Percentiles rank a stretch among this genome's conserved stretches.
Conservation (phyloP, 2,888 invertebrate species). For the Adineta ricciae region DNA sequence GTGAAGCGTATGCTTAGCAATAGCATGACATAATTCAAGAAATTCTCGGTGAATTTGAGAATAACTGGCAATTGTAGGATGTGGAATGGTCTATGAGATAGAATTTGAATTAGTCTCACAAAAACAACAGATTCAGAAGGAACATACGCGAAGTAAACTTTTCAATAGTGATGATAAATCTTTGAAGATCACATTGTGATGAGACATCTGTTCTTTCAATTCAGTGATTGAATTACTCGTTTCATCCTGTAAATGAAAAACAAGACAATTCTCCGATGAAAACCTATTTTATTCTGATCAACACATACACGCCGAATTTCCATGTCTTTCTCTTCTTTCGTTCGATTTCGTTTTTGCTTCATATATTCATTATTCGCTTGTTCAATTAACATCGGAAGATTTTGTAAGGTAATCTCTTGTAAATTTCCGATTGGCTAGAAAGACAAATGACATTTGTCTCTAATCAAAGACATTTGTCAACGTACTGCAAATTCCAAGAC, state of each 20-base stretch:
- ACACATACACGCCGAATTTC: slow-evolving; percentile 4
- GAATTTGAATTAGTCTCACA: background rate
- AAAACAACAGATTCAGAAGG: background rate
- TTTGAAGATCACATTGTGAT: background rate
- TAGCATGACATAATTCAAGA: background rate
- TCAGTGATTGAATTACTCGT: background rate
- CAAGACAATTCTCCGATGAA: too few species aligned
- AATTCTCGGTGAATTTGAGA: background rate
- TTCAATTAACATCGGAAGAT: background rate
- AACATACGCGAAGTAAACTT: background rate
- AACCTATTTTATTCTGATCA: too few species aligned
- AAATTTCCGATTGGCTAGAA: background rate
- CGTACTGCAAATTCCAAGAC: background rate
- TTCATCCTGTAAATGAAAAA: background rate
- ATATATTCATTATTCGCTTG: slow-evolving; percentile 7
- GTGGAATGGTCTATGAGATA: background rate
- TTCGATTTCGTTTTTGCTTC: background rate
- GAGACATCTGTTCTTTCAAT: background rate
- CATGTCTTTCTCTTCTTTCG: background rate
- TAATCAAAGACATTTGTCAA: background rate
- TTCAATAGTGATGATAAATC: background rate
- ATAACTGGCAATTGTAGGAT: background rate
- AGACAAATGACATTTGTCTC: background rate
- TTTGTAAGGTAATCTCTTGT: background rate
- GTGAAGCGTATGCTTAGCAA: background rate